A percentile compares a stretch with the other conserved stretches of the same genome.
phyloP scores from a whole-genome alignment of 2,888 invertebrate species.

The Philereme transversata region DNA sequence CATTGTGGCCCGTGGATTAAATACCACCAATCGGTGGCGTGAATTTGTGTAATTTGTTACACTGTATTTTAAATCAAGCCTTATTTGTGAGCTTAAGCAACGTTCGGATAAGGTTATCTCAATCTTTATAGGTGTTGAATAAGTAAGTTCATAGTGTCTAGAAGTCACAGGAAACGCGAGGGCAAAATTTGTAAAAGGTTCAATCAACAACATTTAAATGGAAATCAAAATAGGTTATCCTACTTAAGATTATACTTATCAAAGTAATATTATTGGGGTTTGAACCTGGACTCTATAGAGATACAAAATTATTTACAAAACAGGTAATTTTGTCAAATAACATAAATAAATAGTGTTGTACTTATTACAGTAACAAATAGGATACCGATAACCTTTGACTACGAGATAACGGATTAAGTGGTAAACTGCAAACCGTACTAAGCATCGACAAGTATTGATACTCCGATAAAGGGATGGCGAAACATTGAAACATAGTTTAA shows the following conservation, averaged over 20 bases:
- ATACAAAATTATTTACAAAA: too few relatives aligned
- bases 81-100: conserved; percentile 25
- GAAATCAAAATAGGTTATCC: too few relatives aligned
- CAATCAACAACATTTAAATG: neutral
- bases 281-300: too few relatives aligned
- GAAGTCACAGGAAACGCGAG: neutral
- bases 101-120: conserved; percentile 25
- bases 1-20: conserved; percentile 56
- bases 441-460: too few relatives aligned
- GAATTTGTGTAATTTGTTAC: conserved; percentile 54
- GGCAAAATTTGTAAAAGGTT: neutral
- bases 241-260: too few relatives aligned
- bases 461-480: too few relatives aligned
- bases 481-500: too few relatives aligned
- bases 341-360: too few relatives aligned
- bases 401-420: conserved; percentile 9
- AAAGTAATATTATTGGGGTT: too few relatives aligned
- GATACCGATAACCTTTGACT: conserved; percentile 1
- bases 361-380: too few relatives aligned
- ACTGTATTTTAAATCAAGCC: conserved; percentile 37
- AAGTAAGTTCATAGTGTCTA: conserved; percentile 16
- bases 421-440: conserved; percentile 8
- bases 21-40: conserved; percentile 50
- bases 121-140: conserved; percentile 27
- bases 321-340: too few relatives aligned